These are phyloP conservation scores for Pheosia gnoma DNA, from an alignment of 2,888 invertebrate genomes.

Conservation along the genomic window DNA sequence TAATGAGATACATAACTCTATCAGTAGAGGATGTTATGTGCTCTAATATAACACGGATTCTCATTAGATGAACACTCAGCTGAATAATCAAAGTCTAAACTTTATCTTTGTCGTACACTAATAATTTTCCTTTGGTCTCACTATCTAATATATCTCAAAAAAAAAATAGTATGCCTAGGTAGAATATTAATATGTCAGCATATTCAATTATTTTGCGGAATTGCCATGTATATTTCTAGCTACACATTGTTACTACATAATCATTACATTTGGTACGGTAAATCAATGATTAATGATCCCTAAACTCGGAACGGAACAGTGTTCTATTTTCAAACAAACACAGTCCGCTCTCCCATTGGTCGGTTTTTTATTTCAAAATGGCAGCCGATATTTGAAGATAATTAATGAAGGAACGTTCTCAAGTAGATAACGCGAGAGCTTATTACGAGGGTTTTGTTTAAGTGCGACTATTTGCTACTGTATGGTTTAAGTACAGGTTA, in stretches of 20 bases:
- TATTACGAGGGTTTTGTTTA: conserved; percentile 56
- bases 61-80: conserved; percentile 34
- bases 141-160: neutral
- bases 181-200: conserved; percentile 9
- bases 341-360: conserved; percentile 64
- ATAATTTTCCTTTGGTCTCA: too few relatives aligned
- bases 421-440: conserved; percentile 62
- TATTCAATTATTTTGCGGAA: conserved; percentile 7
- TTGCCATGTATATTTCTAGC: conserved; percentile 13
- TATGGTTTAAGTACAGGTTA: conserved; percentile 56
- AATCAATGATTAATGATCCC: conserved; percentile 72
- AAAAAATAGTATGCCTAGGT: conserved; percentile 12
- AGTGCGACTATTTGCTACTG: conserved; percentile 69
- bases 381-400: conserved; percentile 75
- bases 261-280: conserved; percentile 50
- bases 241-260: conserved; percentile 35
- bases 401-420: conserved; percentile 69
- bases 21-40: conserved; percentile 36
- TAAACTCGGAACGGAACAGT: conserved; percentile 60
- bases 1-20: conserved; percentile 43
- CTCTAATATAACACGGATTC: conserved; percentile 26
- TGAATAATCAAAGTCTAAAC: conserved; percentile 29
- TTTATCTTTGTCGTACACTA: conserved; percentile 28
- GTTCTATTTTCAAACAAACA: conserved; percentile 75
- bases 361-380: conserved; percentile 70